These are phyloP conservation scores for Archocentrus centrarchus DNA, from an alignment of 2,113 vertebrate genomes.

Conservation along the genomic window DNA sequence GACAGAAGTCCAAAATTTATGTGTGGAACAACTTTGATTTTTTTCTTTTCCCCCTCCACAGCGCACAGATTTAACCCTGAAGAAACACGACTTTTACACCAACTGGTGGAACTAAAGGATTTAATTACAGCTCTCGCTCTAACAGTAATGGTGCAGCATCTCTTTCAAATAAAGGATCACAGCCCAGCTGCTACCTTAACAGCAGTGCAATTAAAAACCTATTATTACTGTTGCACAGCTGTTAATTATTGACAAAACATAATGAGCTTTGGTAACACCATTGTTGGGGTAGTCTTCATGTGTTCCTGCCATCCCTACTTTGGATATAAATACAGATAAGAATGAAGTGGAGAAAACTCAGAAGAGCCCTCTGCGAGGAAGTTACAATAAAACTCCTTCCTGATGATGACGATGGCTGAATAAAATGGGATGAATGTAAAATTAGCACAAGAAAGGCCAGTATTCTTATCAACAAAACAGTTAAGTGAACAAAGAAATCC, in stretches of 20 bases:
- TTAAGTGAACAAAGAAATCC: background rate
- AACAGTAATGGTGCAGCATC: background rate
- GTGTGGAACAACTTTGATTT: background rate
- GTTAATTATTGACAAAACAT: background rate
- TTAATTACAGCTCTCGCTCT: slow-evolving; percentile 1
- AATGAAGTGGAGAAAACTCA: background rate
- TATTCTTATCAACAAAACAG: background rate
- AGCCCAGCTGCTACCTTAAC: background rate
- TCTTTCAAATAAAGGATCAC: background rate
- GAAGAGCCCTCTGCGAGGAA: background rate
- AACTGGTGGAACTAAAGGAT: background rate
- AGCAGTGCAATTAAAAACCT: background rate
- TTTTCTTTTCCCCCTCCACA: background rate
- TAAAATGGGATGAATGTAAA: slow-evolving; percentile 1
- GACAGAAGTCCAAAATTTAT: background rate
- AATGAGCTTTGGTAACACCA: slow-evolving; percentile 61
- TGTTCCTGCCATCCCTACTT: slow-evolving; percentile 57
- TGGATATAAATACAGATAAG: background rate
- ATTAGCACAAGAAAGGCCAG: background rate
- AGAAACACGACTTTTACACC: background rate
- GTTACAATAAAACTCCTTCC: background rate
- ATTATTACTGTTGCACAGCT: slow-evolving; percentile 56
- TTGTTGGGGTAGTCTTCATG: slow-evolving; percentile 62
- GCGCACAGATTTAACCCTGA: too few species aligned
- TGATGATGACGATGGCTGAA: background rate